phyloP scores from a whole-genome alignment of 2,113 vertebrate genomes.

The Phoxinus phoxinus region DNA sequence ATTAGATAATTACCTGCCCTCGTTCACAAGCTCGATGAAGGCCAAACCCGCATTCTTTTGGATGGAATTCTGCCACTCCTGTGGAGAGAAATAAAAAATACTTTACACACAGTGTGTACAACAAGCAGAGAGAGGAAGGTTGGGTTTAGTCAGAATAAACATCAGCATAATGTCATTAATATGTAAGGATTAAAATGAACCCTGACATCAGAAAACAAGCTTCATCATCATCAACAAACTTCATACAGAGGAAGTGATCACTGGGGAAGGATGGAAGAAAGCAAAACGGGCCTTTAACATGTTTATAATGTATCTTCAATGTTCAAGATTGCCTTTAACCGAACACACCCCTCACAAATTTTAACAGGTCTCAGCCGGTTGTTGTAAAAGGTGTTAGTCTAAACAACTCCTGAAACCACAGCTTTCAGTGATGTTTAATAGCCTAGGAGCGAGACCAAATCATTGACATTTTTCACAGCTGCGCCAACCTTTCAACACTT shows the following conservation, averaged over 20 bases:
- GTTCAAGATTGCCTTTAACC: constrained; percentile 47
- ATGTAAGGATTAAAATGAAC: neutral
- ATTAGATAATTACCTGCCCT: constrained; percentile 78
- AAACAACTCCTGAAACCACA: constrained; percentile 84
- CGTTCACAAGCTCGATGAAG: constrained; percentile 88
- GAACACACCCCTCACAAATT: constrained; percentile 35
- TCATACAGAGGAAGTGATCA: neutral
- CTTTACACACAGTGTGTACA: constrained; percentile 36
- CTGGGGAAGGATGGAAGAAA: neutral
- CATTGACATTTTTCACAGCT: constrained; percentile 81
- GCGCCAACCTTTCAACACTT: constrained; percentile 86
- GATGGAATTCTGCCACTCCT: constrained; percentile 91
- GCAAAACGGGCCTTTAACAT: neutral
- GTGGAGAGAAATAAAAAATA: constrained; percentile 57
- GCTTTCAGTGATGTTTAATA: constrained; percentile 78
- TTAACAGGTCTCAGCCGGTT: constrained; percentile 64
- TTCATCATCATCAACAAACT: neutral
- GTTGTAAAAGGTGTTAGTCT: constrained; percentile 83
- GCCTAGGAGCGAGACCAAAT: constrained; percentile 21
- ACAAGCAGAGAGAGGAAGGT: neutral
- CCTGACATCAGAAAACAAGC: neutral
- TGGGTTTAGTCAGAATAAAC: neutral
- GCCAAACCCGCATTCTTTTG: constrained; percentile 87
- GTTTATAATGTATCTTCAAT: neutral
- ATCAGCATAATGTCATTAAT: neutral